Percentiles rank a stretch among this genome's conserved stretches.
These are phyloP conservation scores for Chydorus sphaericus DNA, from an alignment of 2,888 invertebrate species.

Conservation along the genomic window DNA sequence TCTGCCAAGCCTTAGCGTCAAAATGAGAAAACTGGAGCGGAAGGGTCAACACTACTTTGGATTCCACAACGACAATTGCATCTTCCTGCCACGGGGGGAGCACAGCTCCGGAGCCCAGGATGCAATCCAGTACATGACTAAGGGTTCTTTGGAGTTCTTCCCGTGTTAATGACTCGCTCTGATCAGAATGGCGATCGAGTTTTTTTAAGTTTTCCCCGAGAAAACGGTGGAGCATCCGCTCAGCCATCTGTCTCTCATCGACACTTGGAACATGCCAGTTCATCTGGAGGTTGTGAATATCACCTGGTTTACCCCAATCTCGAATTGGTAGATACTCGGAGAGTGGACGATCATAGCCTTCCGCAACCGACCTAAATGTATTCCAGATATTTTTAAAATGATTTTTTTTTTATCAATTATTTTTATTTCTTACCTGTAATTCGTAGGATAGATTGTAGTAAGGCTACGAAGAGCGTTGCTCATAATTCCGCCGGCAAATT, in stretches of 20 bases:
- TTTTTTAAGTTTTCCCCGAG: slow-evolving; percentile 45
- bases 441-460: slow-evolving; percentile 43
- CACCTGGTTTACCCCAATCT: slow-evolving; percentile 64
- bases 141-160: slow-evolving; percentile 52
- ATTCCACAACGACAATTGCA: slow-evolving; percentile 24
- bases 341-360: slow-evolving; percentile 45
- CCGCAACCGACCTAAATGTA: slow-evolving; percentile 42
- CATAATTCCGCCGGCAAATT: slow-evolving; percentile 45
- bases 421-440: no score
- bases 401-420: no score
- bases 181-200: slow-evolving; percentile 39
- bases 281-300: slow-evolving; percentile 46
- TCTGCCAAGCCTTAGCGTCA: background rate
- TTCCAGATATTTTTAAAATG: no score
- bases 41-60: background rate
- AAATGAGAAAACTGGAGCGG: background rate
- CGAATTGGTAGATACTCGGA: slow-evolving; percentile 52
- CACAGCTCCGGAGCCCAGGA: slow-evolving; percentile 46
- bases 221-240: slow-evolving; percentile 47
- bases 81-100: slow-evolving; percentile 54
- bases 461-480: slow-evolving; percentile 41
- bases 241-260: slow-evolving; percentile 49
- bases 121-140: slow-evolving; percentile 45
- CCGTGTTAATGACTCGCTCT: slow-evolving; percentile 38
- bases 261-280: slow-evolving; percentile 63